Base-by-base conservation (phyloP, 2,888 invertebrate genomes). In the Alloplasta piceator region DNA sequence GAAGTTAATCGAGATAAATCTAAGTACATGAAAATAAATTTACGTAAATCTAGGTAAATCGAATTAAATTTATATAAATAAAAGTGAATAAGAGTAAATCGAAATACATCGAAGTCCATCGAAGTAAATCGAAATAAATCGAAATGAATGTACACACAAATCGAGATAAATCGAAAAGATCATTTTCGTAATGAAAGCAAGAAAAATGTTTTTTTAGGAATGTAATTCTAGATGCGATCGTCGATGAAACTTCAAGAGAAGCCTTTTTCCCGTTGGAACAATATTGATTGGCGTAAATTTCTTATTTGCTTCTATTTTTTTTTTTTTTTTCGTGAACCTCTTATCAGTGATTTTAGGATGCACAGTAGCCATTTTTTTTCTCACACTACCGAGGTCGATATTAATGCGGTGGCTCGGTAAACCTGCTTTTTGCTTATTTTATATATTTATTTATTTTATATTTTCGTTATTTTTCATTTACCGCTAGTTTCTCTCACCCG, bases 141-240 rank as follows among this genome's bases (percentile, higher is more conserved):
- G n/a, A n/a, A n/a, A n/a, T n/a, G n/a, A n/a, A n/a, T n/a, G n/a
- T n/a, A n/a, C n/a, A n/a, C n/a, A n/a, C n/a, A n/a, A n/a, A n/a
- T n/a, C n/a, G n/a, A n/a, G n/a, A n/a, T n/a, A n/a, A n/a, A n/a
- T n/a, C n/a, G n/a, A 14, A 38, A 58, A 58, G 9, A 48, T 10
- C 0, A 10, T 48, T 48, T 48, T 10, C 48, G 48, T 6, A 48
- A 10, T 10, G n/a, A 10, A 12, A 48, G 9, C 9, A 10, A 48
- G n/a, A 48, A 48, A 73, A 80, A 82, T 80, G 80, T 66, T 78
- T 74, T 82, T 67, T 67, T 52, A 67, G 78, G 80, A 82, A 80
- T 80, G 82, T 80, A 71, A 83, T 83, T 75, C 80, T 83, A 83
- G 14, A 56, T 80, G 72, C 71, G 71, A 74, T 72, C 72, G 73